A percentile compares a stretch with the other conserved stretches of the same genome.
Evolutionary conservation across 2,797 vertebrate genomes (phyloP).

Genomic region (Hirundo rustica): DNA sequence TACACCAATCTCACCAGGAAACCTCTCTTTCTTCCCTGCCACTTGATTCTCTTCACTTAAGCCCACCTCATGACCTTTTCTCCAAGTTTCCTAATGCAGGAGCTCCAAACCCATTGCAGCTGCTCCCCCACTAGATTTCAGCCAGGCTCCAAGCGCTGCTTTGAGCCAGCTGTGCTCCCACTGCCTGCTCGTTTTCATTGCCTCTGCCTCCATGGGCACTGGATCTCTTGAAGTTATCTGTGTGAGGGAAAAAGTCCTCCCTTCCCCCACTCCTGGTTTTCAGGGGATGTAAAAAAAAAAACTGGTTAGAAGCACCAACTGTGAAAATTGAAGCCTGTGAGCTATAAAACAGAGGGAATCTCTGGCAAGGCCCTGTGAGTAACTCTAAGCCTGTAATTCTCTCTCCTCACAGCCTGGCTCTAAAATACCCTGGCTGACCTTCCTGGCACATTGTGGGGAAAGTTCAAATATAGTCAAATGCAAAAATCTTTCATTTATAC

Average conservation of each 20-base stretch:
- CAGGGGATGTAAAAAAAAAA: background rate
- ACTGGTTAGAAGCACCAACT: background rate
- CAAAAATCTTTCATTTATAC: conserved; percentile 30
- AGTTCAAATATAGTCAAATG: conserved; percentile 34
- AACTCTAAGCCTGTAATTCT: conserved; percentile 35
- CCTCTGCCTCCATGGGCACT: background rate
- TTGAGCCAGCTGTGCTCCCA: fast-evolving
- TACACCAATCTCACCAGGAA: background rate
- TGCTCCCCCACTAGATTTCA: background rate
- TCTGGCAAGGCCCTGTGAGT: conserved; percentile 30
- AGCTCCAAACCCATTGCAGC: background rate
- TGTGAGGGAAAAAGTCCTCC: background rate
- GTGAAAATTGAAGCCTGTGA: conserved; percentile 43
- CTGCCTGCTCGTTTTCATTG: background rate
- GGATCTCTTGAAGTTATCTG: background rate
- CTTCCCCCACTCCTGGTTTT: background rate
- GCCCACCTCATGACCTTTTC: background rate
- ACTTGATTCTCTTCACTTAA: background rate
- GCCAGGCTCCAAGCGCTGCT: background rate
- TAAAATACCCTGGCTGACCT: conserved; percentile 42
- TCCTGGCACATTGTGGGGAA: conserved; percentile 13
- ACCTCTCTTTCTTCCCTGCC: background rate
- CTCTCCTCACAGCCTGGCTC: background rate
- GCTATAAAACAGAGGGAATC: conserved; percentile 45
- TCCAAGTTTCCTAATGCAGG: background rate